Evolutionary conservation across 2,888 invertebrate genomes (phyloP), one percentile per base, ranked within the genome.

Genomic region (Geotrupes spiniger): DNA sequence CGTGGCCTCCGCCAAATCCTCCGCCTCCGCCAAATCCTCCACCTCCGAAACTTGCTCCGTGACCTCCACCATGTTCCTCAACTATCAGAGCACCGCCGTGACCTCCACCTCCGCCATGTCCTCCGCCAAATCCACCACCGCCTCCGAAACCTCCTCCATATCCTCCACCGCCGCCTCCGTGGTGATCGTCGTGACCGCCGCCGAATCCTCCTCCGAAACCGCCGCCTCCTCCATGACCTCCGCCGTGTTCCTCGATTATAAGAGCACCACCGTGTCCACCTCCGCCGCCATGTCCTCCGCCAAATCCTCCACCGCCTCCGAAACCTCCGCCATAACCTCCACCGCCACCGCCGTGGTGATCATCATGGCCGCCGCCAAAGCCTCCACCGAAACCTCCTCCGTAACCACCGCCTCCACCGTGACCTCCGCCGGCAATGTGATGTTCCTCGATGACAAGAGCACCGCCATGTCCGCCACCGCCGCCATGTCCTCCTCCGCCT

Each of bases 191-290:
- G n/a, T n/a, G n/a, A n/a, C n/a, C n/a, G 15, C 45, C 39, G 12
- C 45, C 42, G 9, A 27, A 27, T 6, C 56, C 54, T n/a, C 53
- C 54, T 28, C 52, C 48, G 11, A 77, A 77, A 4, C 76, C 53
- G n/a, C 53, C 54, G 8, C 47, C 44, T 17, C 42, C 51, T 14
- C 53, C 48, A 31, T 56, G 58, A 9, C 51, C 21, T 33, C 37
- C 40, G 28, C 12, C 11, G 8, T 27, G 26, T 11, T 42, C 29
- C 10, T 26, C 21, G n/a, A 17, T 8, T 9, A 40, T 21, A 2
- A 36, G 27, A 1, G 40, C 48, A n/a, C 41, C 41, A 11, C 49
- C 49, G 12, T 49, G 39, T 11, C 52, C 49, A 21, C 50, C 43
- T 9, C 50, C 52, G 11, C 44, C 49, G 8, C 42, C 39, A 10